Evolutionary conservation across 2,113 vertebrate species (phyloP), one percentile per base, ranked within the genome.

Genomic region (Callocephalon fimbriatum): DNA sequence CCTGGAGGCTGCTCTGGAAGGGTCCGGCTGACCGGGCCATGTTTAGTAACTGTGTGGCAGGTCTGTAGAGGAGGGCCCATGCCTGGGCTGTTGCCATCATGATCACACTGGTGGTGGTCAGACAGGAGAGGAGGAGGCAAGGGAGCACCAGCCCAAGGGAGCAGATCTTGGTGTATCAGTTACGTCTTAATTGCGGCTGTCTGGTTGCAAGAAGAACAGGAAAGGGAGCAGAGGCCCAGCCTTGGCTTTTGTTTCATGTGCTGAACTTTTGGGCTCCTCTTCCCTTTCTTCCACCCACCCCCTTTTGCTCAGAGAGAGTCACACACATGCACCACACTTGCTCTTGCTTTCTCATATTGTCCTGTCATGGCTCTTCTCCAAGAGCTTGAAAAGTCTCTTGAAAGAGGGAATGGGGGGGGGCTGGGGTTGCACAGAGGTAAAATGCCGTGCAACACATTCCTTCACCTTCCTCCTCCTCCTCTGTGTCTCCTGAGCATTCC

Each of bases 151-250:
- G 67, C 37, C 65, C 0, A 0, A 38, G 26, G 65, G 38, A 91
- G n/a, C n/a, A 68, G 48, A 56, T 92, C 65, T 68, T 0, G 0
- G 31, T 79, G 32, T 95, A 96, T 96, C 86, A 56, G 42, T 95
- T 95, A 85, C 77, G 54, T 91, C 86, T 95, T 91, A 96, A 95
- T 95, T 96, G 91, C 3, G 1, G 37, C 73, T 95, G 91, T 91
- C 94, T 95, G 73, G 51, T 87, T 11, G 1, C 45, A 48, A 75
- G 74, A 87, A 87, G 71, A 84, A 78, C 48, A 85, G 61, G 88
- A 96, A 95, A 38, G 73, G 56, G 76, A 93, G 70, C 45, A 87
- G 61, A 93, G 73, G 83, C 53, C 38, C 74, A 91, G 61, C 27
- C 37, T 84, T 75, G 70, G 80, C 86, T 93, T 97, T 91, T 79